Evolutionary conservation across 1,140 invertebrate species (phyloP).

Genomic region (Rhynchophorus ferrugineus): DNA sequence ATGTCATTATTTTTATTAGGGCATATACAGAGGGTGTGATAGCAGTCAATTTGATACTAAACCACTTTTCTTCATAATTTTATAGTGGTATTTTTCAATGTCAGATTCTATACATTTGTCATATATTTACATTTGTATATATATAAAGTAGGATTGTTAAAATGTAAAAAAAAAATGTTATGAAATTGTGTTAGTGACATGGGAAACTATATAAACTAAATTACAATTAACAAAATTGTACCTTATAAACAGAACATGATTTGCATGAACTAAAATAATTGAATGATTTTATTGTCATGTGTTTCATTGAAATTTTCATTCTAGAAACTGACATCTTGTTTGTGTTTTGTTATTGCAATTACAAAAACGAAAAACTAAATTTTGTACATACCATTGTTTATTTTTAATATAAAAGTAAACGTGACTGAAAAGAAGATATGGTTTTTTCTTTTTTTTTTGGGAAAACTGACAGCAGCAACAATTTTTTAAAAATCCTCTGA

Average conservation of each 20-base stretch:
- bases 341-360: background rate
- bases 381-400: background rate
- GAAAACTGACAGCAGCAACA: background rate
- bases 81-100: no score
- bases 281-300: no score
- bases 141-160: no score
- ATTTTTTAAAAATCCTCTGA: slow-evolving; percentile 9
- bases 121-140: no score
- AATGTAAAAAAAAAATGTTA: no score
- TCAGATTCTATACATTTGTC: no score
- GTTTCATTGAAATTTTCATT: background rate
- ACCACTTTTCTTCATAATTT: no score
- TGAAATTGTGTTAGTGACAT: no score
- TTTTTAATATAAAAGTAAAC: background rate
- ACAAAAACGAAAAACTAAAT: background rate
- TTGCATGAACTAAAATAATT: no score
- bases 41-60: background rate
- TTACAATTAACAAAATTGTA: no score
- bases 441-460: background rate
- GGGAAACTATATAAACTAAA: no score
- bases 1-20: background rate
- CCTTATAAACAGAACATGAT: no score
- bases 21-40: background rate
- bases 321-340: background rate
- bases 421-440: background rate